Conservation (phyloP, 2,797 vertebrate species). For the Hoplostethus atlanticus region DNA sequence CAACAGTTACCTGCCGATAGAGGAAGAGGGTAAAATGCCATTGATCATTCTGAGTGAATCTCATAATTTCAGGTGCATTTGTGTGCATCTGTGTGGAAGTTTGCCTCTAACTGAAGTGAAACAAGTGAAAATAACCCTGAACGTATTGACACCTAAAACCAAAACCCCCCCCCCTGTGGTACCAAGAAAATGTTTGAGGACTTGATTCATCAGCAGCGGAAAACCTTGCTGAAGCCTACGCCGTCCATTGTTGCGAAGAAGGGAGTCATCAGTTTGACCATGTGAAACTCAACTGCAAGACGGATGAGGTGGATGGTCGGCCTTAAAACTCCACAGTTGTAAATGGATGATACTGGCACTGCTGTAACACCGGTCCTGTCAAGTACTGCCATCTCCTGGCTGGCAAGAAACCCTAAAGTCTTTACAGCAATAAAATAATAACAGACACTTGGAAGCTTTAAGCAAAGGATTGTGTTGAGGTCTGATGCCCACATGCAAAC, state of each 20-base stretch:
- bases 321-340: not conserved
- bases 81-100: too few species aligned
- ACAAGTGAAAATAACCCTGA: too few species aligned
- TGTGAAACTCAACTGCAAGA: not conserved
- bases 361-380: constrained; percentile 39
- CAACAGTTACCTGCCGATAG: not conserved
- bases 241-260: too few species aligned
- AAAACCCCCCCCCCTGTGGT: too few species aligned
- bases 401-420: not conserved
- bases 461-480: too few species aligned
- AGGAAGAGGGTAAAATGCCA: not conserved
- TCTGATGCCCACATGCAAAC: not conserved
- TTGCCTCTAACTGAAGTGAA: too few species aligned
- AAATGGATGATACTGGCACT: not conserved
- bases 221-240: not conserved
- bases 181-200: too few species aligned
- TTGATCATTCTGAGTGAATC: too few species aligned
- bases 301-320: not conserved
- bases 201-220: not conserved
- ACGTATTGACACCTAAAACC: too few species aligned
- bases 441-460: not conserved
- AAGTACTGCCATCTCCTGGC: constrained; percentile 79
- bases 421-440: not conserved
- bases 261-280: not conserved
- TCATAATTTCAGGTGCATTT: too few species aligned